Evolutionary conservation across 2,888 invertebrate genomes (phyloP), one percentile per base, ranked within the genome.

Genomic region (Cremastinae sp.): DNA sequence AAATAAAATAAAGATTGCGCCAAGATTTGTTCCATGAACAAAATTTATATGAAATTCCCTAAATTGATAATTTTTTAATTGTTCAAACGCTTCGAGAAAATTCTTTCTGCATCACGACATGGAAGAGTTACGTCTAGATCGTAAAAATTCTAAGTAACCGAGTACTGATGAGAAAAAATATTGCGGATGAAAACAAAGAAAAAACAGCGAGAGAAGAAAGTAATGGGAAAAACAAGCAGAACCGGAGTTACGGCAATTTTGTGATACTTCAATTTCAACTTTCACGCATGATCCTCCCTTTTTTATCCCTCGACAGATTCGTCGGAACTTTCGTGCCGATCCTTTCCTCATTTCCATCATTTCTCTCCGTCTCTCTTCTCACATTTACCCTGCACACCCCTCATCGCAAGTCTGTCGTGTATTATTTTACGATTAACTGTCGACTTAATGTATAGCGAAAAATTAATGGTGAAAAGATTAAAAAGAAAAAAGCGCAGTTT

Each of bases 371-470:
- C 39, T 49, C 45, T 37, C 53, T 80, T 83, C 75, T 79, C 78
- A 80, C 58, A 35, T 65, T 80, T 80, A 79, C 28, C 28, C 28
- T 28, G 28, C 28, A 28, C 28, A 3, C 28, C 75, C 68, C 79
- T 81, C 81, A 76, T 83, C 83, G 83, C 85, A 83, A 85, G 83
- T 86, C 85, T 84, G 83, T 84, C 84, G 82, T 87, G 86, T 87
- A 88, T 87, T 87, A 87, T 85, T 86, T 86, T 85, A 87, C 83
- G 83, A 85, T 85, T 85, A 84, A 84, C 83, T 83, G 84, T 88
- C 87, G 84, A 87, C 81, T 84, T 85, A 86, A 28, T 89, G 88
- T 89, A 89, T 87, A 88, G 86, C 87, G 28, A 88, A 86, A 85
- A 85, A 85, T 87, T 88, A 88, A 84, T 83, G 87, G 87, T 88